Percentiles rank a stretch among this genome's conserved stretches.
phyloP scores from a whole-genome alignment of 1,140 invertebrate species.

The Tetraneura akinire region DNA sequence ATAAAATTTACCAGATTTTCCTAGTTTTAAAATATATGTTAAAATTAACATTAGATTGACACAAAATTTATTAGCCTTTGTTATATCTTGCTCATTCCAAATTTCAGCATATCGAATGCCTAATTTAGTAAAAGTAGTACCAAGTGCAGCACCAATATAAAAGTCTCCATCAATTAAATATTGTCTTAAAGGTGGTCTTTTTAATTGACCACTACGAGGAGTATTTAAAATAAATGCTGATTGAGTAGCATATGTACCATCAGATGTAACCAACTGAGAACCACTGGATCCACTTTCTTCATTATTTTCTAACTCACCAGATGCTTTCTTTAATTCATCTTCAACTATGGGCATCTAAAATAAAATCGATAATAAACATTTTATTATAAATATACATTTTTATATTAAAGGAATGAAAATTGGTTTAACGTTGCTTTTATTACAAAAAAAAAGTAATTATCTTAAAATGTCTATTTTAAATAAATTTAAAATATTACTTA shows the following conservation, averaged over 20 bases:
- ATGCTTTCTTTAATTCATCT: conserved; percentile 75
- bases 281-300: conserved; percentile 56
- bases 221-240: conserved; percentile 79
- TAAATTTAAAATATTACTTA: too few species aligned
- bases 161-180: conserved; percentile 94
- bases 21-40: conserved; percentile 73
- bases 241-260: conserved; percentile 98
- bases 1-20: conserved; percentile 66
- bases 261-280: conserved; percentile 83
- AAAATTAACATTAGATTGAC: conserved; percentile 77
- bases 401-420: too few species aligned
- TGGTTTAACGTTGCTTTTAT: too few species aligned
- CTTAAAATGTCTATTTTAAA: too few species aligned
- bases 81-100: conserved; percentile 60
- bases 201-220: conserved; percentile 48
- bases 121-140: conserved; percentile 89
- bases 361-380: conserved; percentile 27
- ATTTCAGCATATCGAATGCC: conserved; percentile 72
- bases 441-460: too few species aligned
- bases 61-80: conserved; percentile 69
- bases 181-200: conserved; percentile 76
- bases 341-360: conserved; percentile 82
- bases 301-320: conserved; percentile 68
- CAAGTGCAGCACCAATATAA: conserved; percentile 90
- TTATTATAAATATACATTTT: background rate